A percentile compares a stretch with the other conserved stretches of the same genome.
These are phyloP conservation scores for Tarsius wallacei DNA, from an alignment of 2,797 vertebrate species.

Conservation along the genomic window DNA sequence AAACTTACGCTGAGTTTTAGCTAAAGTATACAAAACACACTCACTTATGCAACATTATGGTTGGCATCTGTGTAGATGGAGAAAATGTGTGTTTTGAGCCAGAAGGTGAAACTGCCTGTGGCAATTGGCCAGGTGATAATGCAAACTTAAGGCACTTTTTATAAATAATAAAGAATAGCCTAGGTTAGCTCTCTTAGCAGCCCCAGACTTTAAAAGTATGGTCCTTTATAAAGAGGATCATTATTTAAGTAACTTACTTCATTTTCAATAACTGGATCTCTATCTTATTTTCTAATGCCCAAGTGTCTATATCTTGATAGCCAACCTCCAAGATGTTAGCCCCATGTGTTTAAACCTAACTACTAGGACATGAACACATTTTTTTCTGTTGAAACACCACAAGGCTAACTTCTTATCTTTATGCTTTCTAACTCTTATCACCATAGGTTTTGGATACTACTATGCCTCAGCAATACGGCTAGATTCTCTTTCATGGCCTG, in stretches of 20 bases:
- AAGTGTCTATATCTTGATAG: constrained; percentile 37
- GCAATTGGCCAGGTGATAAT: constrained; percentile 76
- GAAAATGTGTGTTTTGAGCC: constrained; percentile 87
- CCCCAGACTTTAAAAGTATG: constrained; percentile 41
- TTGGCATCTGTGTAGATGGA: constrained; percentile 84
- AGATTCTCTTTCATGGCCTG: background rate
- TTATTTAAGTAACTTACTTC: constrained; percentile 67
- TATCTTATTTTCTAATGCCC: constrained; percentile 44
- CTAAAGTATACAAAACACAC: constrained; percentile 85
- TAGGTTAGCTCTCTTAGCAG: constrained; percentile 68
- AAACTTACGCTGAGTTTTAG: constrained; percentile 81
- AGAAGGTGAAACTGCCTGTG: constrained; percentile 87
- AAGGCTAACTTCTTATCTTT: constrained; percentile 50
- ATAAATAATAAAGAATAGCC: constrained; percentile 63
- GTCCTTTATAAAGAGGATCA: constrained; percentile 65
- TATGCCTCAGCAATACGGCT: constrained; percentile 14
- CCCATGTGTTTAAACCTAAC: constrained; percentile 17
- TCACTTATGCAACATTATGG: constrained; percentile 84
- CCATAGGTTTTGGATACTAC: constrained; percentile 42
- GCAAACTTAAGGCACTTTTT: constrained; percentile 71
- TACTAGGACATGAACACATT: background rate
- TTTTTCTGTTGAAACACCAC: constrained; percentile 23
- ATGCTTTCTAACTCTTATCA: constrained; percentile 12
- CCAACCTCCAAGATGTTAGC: constrained; percentile 41
- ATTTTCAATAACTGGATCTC: constrained; percentile 64